A percentile compares a stretch with the other conserved stretches of the same genome.
Evolutionary conservation across 2,113 vertebrate genomes (phyloP).

Genomic region (Reinhardtius hippoglossoides): DNA sequence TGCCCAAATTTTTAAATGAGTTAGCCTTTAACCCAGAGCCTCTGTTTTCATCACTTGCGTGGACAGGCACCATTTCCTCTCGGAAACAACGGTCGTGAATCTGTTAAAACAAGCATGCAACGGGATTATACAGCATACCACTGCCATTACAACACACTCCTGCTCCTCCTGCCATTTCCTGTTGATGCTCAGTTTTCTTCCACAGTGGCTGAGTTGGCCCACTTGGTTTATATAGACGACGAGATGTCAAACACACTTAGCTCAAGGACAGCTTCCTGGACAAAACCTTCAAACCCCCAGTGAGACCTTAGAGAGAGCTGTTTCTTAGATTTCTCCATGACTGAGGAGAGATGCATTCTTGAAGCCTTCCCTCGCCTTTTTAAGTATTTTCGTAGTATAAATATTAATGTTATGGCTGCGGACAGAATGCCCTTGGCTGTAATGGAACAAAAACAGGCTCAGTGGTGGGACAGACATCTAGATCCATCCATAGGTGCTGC

Average conservation of each 20-base stretch:
- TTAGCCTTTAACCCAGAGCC: not conserved
- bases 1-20: constrained; percentile 54
- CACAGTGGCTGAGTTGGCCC: constrained; percentile 24
- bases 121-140: constrained; percentile 67
- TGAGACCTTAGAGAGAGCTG: not conserved
- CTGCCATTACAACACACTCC: constrained; percentile 54
- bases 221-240: constrained; percentile 32
- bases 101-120: constrained; percentile 62
- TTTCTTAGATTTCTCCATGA: not conserved
- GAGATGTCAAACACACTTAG: constrained; percentile 33
- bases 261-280: constrained; percentile 2
- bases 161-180: constrained; percentile 64
- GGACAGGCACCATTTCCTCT: constrained; percentile 52
- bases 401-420: not conserved
- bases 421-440: not conserved
- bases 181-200: constrained; percentile 56
- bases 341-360: not conserved
- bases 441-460: too few relatives aligned
- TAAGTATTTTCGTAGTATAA: not conserved
- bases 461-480: too few relatives aligned
- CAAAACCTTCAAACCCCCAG: not conserved
- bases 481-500: too few relatives aligned
- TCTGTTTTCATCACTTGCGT: constrained; percentile 23
- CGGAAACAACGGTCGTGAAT: constrained; percentile 43
- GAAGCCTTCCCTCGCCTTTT: not conserved